These are phyloP conservation scores for Henricia sp. DNA, from an alignment of 53 echinoderm and acorn worm species.

Conservation along the genomic window DNA sequence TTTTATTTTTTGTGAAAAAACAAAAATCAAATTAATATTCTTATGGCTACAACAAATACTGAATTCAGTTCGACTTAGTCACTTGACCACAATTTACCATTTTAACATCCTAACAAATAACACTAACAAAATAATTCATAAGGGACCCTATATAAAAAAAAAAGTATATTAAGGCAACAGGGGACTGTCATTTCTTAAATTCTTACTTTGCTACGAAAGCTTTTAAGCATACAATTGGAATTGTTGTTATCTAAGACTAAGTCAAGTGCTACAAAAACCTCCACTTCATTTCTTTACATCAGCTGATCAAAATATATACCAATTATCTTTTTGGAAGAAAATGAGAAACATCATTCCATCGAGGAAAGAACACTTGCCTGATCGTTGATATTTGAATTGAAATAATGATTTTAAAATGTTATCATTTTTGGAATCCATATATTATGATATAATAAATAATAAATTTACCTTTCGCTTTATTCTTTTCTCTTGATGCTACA, in stretches of 20 bases:
- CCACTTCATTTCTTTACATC: too few relatives aligned
- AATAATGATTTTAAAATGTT: neutral
- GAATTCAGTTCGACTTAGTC: neutral
- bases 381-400: neutral
- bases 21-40: neutral
- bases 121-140: too few relatives aligned
- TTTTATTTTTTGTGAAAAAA: neutral
- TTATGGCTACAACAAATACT: neutral
- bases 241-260: too few relatives aligned
- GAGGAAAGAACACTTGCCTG: neutral
- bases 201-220: too few relatives aligned
- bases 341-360: neutral
- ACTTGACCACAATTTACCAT: neutral
- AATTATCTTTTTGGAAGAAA: neutral
- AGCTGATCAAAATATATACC: neutral
- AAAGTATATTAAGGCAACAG: too few relatives aligned
- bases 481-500: constrained; percentile 6
- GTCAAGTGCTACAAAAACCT: too few relatives aligned
- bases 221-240: too few relatives aligned
- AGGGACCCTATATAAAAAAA: too few relatives aligned
- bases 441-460: neutral
- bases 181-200: too few relatives aligned
- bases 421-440: neutral
- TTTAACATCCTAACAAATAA: neutral
- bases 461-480: constrained; percentile 10